Evolutionary conservation across 1,140 invertebrate species (phyloP), one percentile per base, ranked within the genome.

Genomic region (Matsumurasca onukii): DNA sequence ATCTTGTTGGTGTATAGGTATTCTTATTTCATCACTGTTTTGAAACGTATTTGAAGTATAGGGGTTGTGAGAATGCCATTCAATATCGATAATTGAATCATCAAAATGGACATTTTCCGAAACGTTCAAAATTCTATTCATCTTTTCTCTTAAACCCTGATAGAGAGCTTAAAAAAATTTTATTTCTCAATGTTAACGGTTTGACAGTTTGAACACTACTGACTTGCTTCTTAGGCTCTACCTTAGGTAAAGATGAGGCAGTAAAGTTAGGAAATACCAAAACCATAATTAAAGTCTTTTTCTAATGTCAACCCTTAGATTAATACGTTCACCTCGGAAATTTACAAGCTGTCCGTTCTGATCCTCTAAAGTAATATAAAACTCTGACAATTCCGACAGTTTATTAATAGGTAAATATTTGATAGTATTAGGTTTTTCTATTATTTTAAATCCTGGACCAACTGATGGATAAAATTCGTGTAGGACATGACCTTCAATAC

Each of bases 1-100:
- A 72, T 80, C 75, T 73, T 80, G 76, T 70, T 81, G 76, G 72
- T 78, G 70, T 59, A 79, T 71, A 1, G 71, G 17, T 27, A 80
- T 81, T 25, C 76, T 62, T 63, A 80, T 55, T 65, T 51, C 59
- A 48, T 68, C 64, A 62, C 48, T 45, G 49, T 66, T 45, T 25
- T 31, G 71, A 67, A 74, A 77, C 5, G 76, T 74, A 71, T 74
- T 74, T 48, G 73, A 72, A 31, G 72, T 65, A 68, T 78, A 79
- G n/a, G 77, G 76, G 71, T 75, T 69, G 69, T 78, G 74, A 31
- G 72, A 71, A 75, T 79, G 76, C 61, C 71, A 69, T 67, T 80
- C 76, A 69, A 71, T 75, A 66, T 78, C 76, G 22, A 73, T 67
- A 20, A 79, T 75, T 13, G 72, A 73, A 63, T 78, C 72, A 69